Evolutionary conservation across 2,797 vertebrate genomes (phyloP), one percentile per base, ranked within the genome.

Genomic region (Onychomys leucogaster): DNA sequence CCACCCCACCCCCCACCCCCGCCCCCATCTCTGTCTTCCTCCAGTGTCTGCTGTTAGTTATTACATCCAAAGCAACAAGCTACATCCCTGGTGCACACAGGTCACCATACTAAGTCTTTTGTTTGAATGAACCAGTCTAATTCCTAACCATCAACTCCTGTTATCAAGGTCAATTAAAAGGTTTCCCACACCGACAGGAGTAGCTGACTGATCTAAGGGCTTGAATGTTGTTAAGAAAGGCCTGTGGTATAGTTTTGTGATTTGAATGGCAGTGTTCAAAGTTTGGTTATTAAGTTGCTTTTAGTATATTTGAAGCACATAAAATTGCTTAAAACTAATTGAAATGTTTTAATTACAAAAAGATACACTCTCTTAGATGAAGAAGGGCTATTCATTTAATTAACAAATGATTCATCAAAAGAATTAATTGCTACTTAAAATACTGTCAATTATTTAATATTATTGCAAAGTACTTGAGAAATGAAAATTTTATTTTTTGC

Each of bases 281-380:
- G 13, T 95, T 96, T 96, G 88, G 88, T 94, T 92, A 81, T 94
- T 97, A 94, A 94, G 89, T 95, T 97, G 83, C 93, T 93, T 97
- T 95, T 94, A 77, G 73, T 94, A 90, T n/a, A 94, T 57, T 73
- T 91, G 37, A 92, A 92, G 95, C 43, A 90, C 63, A 83, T 84
- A 94, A 93, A 93, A 93, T 71, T 81, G n/a, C 67, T 94, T 87
- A 57, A 87, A 90, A 89, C 57, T 96, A 97, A 95, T 71, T 94
- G 89, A 86, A 93, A 94, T 87, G 57, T 92, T 96, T 97, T 96
- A 96, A 96, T 97, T 96, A 91, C 49, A 92, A 96, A 89, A 95
- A 88, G 34, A 92, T 84, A 94, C 71, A 90, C 63, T 57, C 71
- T 91, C 96, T 92, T 78, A 91, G 81, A 96, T 92, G 59, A 93